Percentiles rank a stretch among this genome's conserved stretches.
Evolutionary conservation across 1,140 invertebrate species (phyloP).

Genomic region (Ceratosolen solmsi): DNA sequence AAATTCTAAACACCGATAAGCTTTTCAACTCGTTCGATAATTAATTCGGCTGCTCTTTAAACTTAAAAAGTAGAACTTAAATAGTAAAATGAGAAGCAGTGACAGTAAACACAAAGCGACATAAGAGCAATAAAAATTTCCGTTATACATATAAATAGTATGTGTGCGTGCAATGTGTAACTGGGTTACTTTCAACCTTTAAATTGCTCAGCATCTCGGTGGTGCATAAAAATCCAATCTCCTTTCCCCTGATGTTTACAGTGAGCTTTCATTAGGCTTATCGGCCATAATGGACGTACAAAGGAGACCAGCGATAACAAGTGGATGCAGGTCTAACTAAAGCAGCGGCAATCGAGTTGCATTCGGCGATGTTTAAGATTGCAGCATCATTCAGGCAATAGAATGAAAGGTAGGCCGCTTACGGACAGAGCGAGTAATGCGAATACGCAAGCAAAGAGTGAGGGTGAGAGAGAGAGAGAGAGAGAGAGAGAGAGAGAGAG

Average conservation of each 20-base stretch:
- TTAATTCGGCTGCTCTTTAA: neutral
- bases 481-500: too few species aligned
- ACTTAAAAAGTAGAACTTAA: neutral
- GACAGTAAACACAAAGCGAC: neutral
- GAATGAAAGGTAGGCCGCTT: too few species aligned
- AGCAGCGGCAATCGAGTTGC: too few species aligned
- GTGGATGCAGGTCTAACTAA: neutral
- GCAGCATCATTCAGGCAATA: too few species aligned
- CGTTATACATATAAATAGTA: neutral
- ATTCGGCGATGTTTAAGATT: too few species aligned
- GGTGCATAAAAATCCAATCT: neutral
- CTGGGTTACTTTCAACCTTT: too few species aligned
- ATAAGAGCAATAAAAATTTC: slow-evolving; percentile 29
- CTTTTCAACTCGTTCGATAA: slow-evolving; percentile 6
- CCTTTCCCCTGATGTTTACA: neutral
- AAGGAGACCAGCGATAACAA: neutral
- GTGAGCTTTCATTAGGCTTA: neutral
- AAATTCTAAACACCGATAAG: slow-evolving; percentile 1
- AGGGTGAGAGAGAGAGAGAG: too few species aligned
- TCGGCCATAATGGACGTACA: slow-evolving; percentile 8
- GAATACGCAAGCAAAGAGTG: too few species aligned
- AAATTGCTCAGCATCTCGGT: too few species aligned
- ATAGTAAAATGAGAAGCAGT: neutral
- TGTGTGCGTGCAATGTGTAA: neutral
- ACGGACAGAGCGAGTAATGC: too few species aligned